A percentile compares a stretch with the other conserved stretches of the same genome.
These are phyloP conservation scores for Leucosticte australis DNA, from an alignment of 2,113 vertebrate species.

Conservation along the genomic window DNA sequence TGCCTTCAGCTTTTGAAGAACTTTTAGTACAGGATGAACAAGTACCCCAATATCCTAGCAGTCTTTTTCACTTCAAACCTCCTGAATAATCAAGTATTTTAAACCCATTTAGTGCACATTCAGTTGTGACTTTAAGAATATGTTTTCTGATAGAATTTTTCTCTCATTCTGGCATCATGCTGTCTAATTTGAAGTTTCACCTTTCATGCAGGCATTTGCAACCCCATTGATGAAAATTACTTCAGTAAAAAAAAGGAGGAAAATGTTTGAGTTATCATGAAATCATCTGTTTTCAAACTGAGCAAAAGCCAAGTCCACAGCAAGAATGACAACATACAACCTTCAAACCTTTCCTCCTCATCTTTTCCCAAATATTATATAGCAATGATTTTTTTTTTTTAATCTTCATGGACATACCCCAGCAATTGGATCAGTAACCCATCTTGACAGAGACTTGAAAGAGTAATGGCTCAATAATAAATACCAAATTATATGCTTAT, in stretches of 20 bases:
- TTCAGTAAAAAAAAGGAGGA: slow-evolving; percentile 86
- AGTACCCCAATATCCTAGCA: background rate
- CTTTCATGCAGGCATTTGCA: slow-evolving; percentile 84
- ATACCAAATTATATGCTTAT: slow-evolving; percentile 22
- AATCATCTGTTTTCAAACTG: slow-evolving; percentile 57
- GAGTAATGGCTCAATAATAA: background rate
- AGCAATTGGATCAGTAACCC: slow-evolving; percentile 4
- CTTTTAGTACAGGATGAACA: background rate
- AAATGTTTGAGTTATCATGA: slow-evolving; percentile 86
- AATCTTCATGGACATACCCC: background rate
- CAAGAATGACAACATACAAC: background rate
- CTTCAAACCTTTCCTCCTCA: slow-evolving; percentile 70
- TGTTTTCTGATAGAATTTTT: background rate
- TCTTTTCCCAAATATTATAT: slow-evolving; percentile 22
- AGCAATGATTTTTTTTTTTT: background rate
- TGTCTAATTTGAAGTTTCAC: slow-evolving; percentile 81
- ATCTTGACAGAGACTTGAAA: background rate
- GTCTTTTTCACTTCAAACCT: background rate
- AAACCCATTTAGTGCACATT: background rate
- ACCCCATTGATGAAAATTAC: slow-evolving; percentile 82
- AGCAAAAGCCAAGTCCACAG: background rate
- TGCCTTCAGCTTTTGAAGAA: background rate
- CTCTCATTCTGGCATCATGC: background rate
- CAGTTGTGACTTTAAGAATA: background rate
- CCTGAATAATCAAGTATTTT: background rate